These are phyloP conservation scores for Triplophysa rosa DNA, from an alignment of 2,113 vertebrate genomes.

Conservation along the genomic window DNA sequence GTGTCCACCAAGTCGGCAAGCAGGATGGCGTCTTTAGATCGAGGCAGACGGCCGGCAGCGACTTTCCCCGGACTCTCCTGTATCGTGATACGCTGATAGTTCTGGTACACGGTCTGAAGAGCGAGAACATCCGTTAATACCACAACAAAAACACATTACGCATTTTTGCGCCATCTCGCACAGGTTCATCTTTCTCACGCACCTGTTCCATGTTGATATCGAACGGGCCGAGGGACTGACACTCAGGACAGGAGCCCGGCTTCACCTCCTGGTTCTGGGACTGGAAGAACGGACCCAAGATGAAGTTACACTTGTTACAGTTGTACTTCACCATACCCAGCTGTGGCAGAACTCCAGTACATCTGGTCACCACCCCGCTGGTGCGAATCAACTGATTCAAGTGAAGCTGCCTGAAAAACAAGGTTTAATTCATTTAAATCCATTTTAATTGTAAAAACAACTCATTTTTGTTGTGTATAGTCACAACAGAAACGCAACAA, in stretches of 20 bases:
- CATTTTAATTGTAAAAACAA: too few relatives aligned
- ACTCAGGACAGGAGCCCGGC: constrained; percentile 94
- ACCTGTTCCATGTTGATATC: constrained; percentile 99
- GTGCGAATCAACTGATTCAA: constrained; percentile 98
- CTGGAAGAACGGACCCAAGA: constrained; percentile 94
- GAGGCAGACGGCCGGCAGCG: constrained; percentile 90
- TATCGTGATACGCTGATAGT: constrained; percentile 96
- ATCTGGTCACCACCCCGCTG: constrained; percentile 93
- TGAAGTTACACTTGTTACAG: constrained; percentile 93
- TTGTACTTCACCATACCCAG: constrained; percentile 98
- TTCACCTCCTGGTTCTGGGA: constrained; percentile 98
- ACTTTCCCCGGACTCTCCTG: constrained; percentile 97
- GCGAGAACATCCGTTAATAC: background rate
- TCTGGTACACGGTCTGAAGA: constrained; percentile 91
- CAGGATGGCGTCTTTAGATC: constrained; percentile 95
- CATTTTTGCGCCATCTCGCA: too few relatives aligned
- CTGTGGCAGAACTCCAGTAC: constrained; percentile 93
- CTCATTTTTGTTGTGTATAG: background rate
- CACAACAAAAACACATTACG: background rate
- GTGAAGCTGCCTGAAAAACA: constrained; percentile 84
- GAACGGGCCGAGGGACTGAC: constrained; percentile 92
- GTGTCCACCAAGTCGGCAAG: constrained; percentile 92
- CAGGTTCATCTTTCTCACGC: constrained; percentile 35
- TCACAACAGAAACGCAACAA: background rate
- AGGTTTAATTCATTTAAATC: too few relatives aligned